Evolutionary conservation across 2,113 vertebrate species (phyloP), one percentile per base, ranked within the genome.

Genomic region (Calidris pygmaea): DNA sequence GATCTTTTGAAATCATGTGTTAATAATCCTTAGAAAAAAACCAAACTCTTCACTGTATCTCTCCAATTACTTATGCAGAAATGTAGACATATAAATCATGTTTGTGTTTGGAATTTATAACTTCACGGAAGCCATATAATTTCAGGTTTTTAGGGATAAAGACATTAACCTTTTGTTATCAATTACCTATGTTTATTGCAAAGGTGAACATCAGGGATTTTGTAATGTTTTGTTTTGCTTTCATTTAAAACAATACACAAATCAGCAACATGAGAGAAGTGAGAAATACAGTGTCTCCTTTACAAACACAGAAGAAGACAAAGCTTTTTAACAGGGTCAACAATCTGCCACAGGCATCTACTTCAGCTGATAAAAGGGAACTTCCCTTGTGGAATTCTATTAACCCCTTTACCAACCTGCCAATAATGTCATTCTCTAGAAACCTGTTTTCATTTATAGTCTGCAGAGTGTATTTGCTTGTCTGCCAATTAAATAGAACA

Each of bases 331-430:
- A 34, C 47, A 77, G 58, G 84, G 60, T 95, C 88, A 89, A 70
- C 58, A 90, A 60, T 74, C 68, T 95, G 48, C 58, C 56, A 50
- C 26, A 81, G 76, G 35, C 50, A 65, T 94, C 81, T 82, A 65
- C 67, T 91, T 85, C 65, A 63, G 24, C 41, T 88, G 65, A 92
- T 86, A 84, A 79, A 93, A 92, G 35, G 56, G 74, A 96, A 76
- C 50, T 82, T 91, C 74, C 74, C 85, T 90, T 91, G 78, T 37
- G 75, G 62, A 96, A 96, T 97, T 92, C 88, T 90, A 79, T 94
- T 96, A 95, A 93, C 67, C 72, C 32, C 37, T 94, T 95, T 87
- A 85, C 58, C 43, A 76, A 70, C 58, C 47, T 89, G 48, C 32
- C 67, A 95, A 95, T 94, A 73, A 90, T 72, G 56, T 78, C 39